Percentiles rank a stretch among this genome's conserved stretches.
Evolutionary conservation across 1,140 invertebrate species (phyloP).

Genomic region (Eueides isabella): DNA sequence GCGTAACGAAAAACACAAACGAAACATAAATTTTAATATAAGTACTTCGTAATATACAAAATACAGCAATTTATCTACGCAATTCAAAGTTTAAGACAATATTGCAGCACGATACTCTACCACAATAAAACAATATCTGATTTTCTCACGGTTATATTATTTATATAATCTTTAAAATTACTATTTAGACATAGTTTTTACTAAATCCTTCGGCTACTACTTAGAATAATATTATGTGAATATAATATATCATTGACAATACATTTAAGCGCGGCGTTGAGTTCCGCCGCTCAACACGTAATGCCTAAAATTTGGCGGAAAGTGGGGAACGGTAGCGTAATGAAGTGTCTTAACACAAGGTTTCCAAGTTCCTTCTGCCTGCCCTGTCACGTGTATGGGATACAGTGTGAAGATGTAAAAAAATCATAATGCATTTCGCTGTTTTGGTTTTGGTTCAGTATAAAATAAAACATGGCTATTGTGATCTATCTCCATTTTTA

Average conservation of each 20-base stretch:
- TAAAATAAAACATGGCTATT: no score
- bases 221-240: neutral
- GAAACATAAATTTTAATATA: neutral
- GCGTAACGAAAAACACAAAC: neutral
- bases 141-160: conserved; percentile 21
- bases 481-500: no score
- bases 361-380: no score
- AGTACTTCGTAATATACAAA: neutral
- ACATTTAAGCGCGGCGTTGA: no score
- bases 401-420: no score
- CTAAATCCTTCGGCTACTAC: neutral
- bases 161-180: conserved; percentile 14
- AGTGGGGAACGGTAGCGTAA: no score
- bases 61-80: neutral
- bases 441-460: no score
- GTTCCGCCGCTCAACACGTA: no score
- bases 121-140: conserved; percentile 8
- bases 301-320: no score
- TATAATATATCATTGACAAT: neutral
- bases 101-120: neutral
- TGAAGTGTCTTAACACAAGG: no score
- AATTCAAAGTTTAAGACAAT: conserved; percentile 9
- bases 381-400: no score
- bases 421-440: no score
- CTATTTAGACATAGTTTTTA: conserved; percentile 3